Conservation (phyloP, 2,797 vertebrate species). For the Diplodus puntazzo region DNA sequence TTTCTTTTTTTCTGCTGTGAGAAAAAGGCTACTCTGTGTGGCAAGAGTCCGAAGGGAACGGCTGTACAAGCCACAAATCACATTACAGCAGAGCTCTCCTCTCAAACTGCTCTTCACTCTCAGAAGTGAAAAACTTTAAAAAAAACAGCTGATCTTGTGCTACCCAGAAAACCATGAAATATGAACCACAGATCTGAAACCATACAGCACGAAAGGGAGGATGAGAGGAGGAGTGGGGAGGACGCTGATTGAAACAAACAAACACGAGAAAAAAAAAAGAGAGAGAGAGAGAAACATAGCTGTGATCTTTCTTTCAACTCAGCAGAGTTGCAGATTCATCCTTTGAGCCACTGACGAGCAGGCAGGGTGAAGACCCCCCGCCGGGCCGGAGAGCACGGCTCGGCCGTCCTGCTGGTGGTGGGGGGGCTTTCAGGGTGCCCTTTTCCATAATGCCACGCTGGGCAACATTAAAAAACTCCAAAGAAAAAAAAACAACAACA, state of each 20-base stretch:
- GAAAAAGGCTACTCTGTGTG: slow-evolving; percentile 1
- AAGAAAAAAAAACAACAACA: slow-evolving; percentile 65
- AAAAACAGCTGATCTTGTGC: slow-evolving; percentile 56
- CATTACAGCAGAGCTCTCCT: slow-evolving; percentile 30
- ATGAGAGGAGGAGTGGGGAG: slow-evolving; percentile 3
- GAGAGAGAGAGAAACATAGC: slow-evolving; percentile 23
- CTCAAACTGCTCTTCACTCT: slow-evolving; percentile 28
- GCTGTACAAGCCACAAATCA: slow-evolving; percentile 31
- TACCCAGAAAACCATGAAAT: slow-evolving; percentile 55
- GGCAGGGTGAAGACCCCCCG: slow-evolving; percentile 44
- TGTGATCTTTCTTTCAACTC: slow-evolving; percentile 62
- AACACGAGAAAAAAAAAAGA: neutral
- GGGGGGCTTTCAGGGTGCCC: slow-evolving; percentile 68
- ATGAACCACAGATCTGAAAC: slow-evolving; percentile 35
- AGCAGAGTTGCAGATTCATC: slow-evolving; percentile 43
- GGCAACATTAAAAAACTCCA: slow-evolving; percentile 66
- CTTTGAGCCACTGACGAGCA: slow-evolving; percentile 61
- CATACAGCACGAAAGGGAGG: neutral
- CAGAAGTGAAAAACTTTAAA: slow-evolving; percentile 35
- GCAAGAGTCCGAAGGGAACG: slow-evolving; percentile 7
- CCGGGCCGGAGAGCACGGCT: slow-evolving; percentile 48
- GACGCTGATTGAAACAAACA: slow-evolving; percentile 34
- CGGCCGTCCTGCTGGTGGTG: slow-evolving; percentile 43
- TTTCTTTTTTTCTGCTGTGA: slow-evolving; percentile 11
- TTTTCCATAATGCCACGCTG: slow-evolving; percentile 71